These are phyloP conservation scores for Drosophila mojavensis DNA, from an alignment of 1,140 invertebrate genomes.

Conservation along the genomic window DNA sequence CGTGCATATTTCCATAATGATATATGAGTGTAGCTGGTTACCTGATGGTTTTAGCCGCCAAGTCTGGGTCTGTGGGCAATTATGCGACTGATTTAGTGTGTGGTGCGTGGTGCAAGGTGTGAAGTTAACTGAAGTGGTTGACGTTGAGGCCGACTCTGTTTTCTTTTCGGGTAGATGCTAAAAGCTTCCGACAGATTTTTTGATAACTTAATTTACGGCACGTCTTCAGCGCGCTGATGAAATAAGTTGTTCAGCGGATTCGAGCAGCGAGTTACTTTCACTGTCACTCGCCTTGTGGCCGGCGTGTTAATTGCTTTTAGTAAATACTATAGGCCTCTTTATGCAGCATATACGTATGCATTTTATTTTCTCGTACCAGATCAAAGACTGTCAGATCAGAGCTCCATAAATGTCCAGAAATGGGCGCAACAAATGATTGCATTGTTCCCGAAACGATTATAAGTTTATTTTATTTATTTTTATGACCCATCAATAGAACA, in stretches of 20 bases:
- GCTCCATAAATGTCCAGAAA: slow-evolving; percentile 20
- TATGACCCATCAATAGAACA: slow-evolving; percentile 14
- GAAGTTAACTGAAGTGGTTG: slow-evolving; percentile 65
- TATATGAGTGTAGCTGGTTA: slow-evolving; percentile 48
- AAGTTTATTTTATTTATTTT: slow-evolving; percentile 24
- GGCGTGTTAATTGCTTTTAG: slow-evolving; percentile 66
- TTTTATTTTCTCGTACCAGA: background rate
- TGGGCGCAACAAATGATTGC: slow-evolving; percentile 6
- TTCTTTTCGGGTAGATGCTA: slow-evolving; percentile 60
- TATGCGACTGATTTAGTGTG: slow-evolving; percentile 80
- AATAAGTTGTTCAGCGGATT: slow-evolving; percentile 64
- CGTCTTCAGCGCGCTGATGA: slow-evolving; percentile 66
- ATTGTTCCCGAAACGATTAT: slow-evolving; percentile 35
- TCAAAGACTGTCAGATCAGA: slow-evolving; percentile 16
- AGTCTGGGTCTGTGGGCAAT: slow-evolving; percentile 46
- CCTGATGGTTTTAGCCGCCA: slow-evolving; percentile 24
- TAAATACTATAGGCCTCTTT: slow-evolving; percentile 22
- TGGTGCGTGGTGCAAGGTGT: slow-evolving; percentile 59
- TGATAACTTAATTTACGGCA: slow-evolving; percentile 78
- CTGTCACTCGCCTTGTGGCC: slow-evolving; percentile 58
- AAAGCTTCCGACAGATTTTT: slow-evolving; percentile 76
- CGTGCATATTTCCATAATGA: slow-evolving; percentile 73
- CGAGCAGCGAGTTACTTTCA: slow-evolving; percentile 61
- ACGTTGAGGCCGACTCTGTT: slow-evolving; percentile 14
- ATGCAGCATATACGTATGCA: background rate